phyloP scores from a whole-genome alignment of 2,888 invertebrate species.

The Tinea trinotella region DNA sequence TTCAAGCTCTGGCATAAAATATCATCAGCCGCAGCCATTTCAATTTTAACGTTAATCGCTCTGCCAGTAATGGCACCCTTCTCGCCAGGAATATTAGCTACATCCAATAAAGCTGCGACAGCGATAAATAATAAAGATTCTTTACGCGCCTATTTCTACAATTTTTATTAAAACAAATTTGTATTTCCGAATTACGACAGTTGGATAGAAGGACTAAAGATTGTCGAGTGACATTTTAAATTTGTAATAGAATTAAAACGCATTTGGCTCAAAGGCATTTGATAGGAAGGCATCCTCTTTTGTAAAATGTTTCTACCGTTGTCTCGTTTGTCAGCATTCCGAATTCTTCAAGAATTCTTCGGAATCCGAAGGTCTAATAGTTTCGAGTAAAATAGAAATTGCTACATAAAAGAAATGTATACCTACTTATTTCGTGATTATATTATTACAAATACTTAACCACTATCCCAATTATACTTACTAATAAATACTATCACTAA shows the following conservation, averaged over 20 bases:
- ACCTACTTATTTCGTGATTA: no score
- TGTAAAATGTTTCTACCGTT: conserved; percentile 10
- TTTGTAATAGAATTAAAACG: conserved; percentile 5
- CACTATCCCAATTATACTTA: no score
- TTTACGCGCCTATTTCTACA: neutral
- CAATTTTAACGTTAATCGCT: conserved; percentile 38
- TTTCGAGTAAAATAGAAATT: neutral
- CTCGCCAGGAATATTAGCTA: conserved; percentile 24
- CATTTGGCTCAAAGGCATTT: conserved; percentile 12
- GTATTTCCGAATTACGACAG: neutral
- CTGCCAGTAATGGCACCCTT: conserved; percentile 37
- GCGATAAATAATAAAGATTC: neutral
- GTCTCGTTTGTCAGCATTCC: conserved; percentile 7
- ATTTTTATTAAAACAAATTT: neutral
- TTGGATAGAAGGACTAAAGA: no score
- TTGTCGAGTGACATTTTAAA: neutral
- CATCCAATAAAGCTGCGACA: conserved; percentile 29
- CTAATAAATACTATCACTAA: no score
- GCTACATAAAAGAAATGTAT: no score
- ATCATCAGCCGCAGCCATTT: conserved; percentile 32
- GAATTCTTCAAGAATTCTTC: conserved; percentile 9
- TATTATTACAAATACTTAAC: no score
- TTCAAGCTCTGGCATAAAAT: conserved; percentile 40
- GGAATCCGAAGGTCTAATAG: neutral
- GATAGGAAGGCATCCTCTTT: conserved; percentile 5